Conservation (phyloP, 1,140 invertebrate species). For the Eriocheir sinensis region DNA sequence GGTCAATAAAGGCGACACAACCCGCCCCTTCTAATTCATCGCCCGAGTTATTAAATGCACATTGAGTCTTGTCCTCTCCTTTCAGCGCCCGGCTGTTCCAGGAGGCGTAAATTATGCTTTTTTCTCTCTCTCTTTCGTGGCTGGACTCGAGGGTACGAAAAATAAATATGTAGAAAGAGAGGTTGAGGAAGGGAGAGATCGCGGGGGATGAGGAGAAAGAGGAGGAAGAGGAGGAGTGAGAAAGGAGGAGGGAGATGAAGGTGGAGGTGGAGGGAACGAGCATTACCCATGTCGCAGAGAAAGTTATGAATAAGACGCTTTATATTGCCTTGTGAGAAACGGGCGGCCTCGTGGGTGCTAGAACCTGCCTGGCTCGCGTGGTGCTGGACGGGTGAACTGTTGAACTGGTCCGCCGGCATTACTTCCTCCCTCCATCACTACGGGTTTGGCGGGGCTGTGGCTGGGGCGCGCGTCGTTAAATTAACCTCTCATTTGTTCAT, state of each 20-base stretch:
- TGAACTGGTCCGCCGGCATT: not conserved
- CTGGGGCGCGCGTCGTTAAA: not conserved
- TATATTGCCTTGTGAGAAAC: not conserved
- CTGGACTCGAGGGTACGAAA: not conserved
- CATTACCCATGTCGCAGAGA: not conserved
- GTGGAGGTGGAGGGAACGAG: not conserved
- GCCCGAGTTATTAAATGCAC: constrained; percentile 24
- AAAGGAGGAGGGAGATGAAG: not conserved
- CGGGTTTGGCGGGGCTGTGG: not conserved
- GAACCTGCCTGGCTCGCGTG: not conserved
- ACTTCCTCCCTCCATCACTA: not conserved
- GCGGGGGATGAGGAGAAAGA: not conserved
- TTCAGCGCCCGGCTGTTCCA: not conserved
- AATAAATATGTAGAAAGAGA: constrained; percentile 8
- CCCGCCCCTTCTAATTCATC: constrained; percentile 20
- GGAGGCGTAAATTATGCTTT: constrained; percentile 24
- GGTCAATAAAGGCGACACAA: constrained; percentile 13
- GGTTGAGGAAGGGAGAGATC: not conserved
- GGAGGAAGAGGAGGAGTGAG: not conserved
- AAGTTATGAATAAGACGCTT: constrained; percentile 16
- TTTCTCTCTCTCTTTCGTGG: not conserved
- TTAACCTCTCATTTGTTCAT: constrained; percentile 12
- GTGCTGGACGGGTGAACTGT: not conserved
- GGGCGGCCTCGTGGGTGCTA: not conserved
- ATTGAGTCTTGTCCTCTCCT: not conserved